Evolutionary conservation across 2,113 vertebrate species (phyloP), one percentile per base, ranked within the genome.

Genomic region (Ptychochromis oligacanthus): DNA sequence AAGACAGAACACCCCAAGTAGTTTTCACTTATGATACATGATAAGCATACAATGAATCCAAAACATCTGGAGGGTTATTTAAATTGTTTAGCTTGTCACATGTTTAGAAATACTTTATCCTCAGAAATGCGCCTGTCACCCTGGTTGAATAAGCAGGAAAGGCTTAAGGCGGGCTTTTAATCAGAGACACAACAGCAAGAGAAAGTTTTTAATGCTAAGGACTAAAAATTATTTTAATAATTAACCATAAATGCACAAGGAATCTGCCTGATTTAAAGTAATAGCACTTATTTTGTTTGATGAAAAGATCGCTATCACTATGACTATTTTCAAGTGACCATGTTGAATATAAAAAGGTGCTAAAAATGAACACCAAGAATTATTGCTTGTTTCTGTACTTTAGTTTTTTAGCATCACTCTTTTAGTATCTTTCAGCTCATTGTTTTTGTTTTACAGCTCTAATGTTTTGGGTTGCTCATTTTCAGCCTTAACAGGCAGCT

Each of bases 1-100:
- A 58, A 84, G 59, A 56, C 70, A 26, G 8, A 55, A 64, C n/a
- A 58, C 74, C 40, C n/a, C 79, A 67, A 85, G 75, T 7, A 38
- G n/a, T 54, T 85, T 40, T 82, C 31, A 75, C 82, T 80, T 55
- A 64, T 31, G 18, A 43, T 65, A 24, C 11, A 70, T n/a, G n/a
- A n/a, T 55, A 64, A 59, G 49, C 55, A 38, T 20, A 58, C 6
- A 78, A 77, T 60, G 18, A 65, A 85, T 70, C 26, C 60, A 85
- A 82, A 89, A 31, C 67, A 86, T 77, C 83, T 78, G 15, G 52
- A 31, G 67, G 83, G 57, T 61, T 80, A 80, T 79, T 87, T 81
- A 81, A 76, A 91, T 36, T 61, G 64, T 87, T 78, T 49, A 43
- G 62, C 46, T 52, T 61, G 20, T 75, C 58, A 61, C 24, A 56